Base-by-base conservation (phyloP, 2,113 vertebrate species). In the Tiliqua scincoides region DNA sequence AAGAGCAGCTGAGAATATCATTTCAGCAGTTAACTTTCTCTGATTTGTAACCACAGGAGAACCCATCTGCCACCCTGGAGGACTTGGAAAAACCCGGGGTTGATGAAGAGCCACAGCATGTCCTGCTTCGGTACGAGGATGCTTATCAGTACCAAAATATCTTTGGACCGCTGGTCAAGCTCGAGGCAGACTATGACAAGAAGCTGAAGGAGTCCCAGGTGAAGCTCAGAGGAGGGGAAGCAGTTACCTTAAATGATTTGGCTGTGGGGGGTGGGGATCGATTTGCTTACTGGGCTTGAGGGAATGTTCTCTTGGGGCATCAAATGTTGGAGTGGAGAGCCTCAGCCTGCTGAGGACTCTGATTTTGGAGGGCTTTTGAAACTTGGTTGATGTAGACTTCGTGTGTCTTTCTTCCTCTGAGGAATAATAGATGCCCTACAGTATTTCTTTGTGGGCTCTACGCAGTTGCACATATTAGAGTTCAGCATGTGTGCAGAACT, bases 171-270 rank as follows among this genome's bases (percentile, higher is more conserved):
- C 95, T 99, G 83, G 99, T 99, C 86, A 99, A 99, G 95, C 98
- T 99, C 61, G 99, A 99, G 94, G 99, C 99, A 0, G 99, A 99
- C 86, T 99, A 99, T 54, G 99, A 99, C 95, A 99, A 99, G 95
- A 99, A 99, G 90, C 97, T 99, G n/a, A 99, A 99, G 91, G 99
- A 99, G 95, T 99, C 99, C 76, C 99, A 99, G 98, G 99, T 99
- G 92, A 91, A 4, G 6, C 1, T 3, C n/a, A 1, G 23, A 18
- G 21, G 35, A 21, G 54, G 20, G 18, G 79, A 63, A 17, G 71
- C 30, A 15, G 37, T 70, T 17, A 4, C 37, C 9, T 65, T 6
- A 48, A 84, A 18, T 6, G 2, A 1, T 43, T 21, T 12, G 27
- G 54, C 57, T 61, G 11, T 8, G 43, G 43, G 8, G 43, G 57